Percentiles rank a stretch among this genome's conserved stretches.
These are phyloP conservation scores for Tinamus major DNA, from an alignment of 2,797 vertebrate genomes.

Conservation along the genomic window DNA sequence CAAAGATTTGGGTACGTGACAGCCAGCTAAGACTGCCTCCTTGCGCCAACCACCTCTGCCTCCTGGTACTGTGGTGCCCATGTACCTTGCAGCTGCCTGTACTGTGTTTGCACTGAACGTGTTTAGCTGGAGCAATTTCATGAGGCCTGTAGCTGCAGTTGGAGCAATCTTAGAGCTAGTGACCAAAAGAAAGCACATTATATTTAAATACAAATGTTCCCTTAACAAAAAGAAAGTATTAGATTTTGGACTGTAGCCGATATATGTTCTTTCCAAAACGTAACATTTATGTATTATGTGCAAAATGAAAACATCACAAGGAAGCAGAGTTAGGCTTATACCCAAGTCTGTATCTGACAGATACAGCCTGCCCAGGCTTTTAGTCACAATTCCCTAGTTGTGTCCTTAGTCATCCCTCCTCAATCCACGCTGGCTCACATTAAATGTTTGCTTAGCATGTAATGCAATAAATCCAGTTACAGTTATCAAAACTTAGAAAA, in stretches of 20 bases:
- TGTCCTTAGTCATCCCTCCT: fast-evolving
- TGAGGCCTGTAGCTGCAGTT: not conserved
- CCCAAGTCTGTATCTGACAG: not conserved
- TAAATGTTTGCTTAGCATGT: not conserved
- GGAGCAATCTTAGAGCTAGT: not conserved
- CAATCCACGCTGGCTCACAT: fast-evolving
- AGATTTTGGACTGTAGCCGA: not conserved
- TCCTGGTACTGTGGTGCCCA: not conserved
- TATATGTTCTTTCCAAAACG: not conserved
- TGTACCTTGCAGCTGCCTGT: not conserved
- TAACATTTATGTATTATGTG: not conserved
- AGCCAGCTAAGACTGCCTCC: not conserved
- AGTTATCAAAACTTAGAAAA: not conserved
- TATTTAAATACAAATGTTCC: not conserved
- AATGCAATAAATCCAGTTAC: not conserved
- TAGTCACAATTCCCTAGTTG: not conserved
- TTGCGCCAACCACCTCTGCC: not conserved
- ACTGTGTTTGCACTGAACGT: not conserved
- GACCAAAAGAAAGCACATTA: not conserved
- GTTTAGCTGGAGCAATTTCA: not conserved
- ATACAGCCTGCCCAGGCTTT: not conserved
- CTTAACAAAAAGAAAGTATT: not conserved
- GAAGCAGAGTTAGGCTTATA: not conserved
- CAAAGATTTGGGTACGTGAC: not conserved
- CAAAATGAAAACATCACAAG: not conserved